Percentiles rank a stretch among this genome's conserved stretches.
Conservation (phyloP, 2,797 vertebrate species). For the Thunnus albacares region DNA sequence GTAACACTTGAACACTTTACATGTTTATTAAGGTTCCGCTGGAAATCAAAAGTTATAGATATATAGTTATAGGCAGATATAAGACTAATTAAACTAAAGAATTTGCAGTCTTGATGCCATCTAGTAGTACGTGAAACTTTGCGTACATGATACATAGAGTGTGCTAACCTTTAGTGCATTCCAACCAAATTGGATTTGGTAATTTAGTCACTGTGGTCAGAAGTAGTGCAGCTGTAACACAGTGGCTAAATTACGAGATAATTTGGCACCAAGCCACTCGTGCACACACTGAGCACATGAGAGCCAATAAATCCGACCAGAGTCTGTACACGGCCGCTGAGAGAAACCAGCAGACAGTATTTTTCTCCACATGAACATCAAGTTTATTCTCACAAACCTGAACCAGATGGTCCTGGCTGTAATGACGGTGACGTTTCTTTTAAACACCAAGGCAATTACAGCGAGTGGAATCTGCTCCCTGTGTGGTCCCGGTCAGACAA, state of each 20-base stretch:
- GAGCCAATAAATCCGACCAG: constrained; percentile 27
- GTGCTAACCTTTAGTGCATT: background rate
- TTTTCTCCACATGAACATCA: constrained; percentile 4
- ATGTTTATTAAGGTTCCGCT: background rate
- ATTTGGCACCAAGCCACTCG: constrained; percentile 8
- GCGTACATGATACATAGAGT: background rate
- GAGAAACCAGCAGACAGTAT: constrained; percentile 23
- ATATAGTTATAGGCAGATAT: no score
- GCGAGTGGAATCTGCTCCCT: constrained; percentile 22
- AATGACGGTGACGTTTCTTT: constrained; percentile 37
- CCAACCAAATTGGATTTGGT: background rate
- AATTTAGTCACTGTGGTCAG: constrained; percentile 18
- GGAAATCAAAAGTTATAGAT: background rate
- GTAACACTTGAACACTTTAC: background rate
- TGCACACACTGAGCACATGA: background rate
- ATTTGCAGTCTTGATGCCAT: background rate
- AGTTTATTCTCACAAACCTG: constrained; percentile 42
- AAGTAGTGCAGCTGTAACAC: constrained; percentile 15
- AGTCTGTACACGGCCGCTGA: constrained; percentile 6
- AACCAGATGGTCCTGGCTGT: constrained; percentile 62
- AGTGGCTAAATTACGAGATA: constrained; percentile 19
- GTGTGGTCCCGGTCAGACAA: constrained; percentile 47
- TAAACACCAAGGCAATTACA: constrained; percentile 15
- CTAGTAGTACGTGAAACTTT: background rate
- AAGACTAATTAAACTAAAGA: background rate